A percentile compares a stretch with the other conserved stretches of the same genome.
These are phyloP conservation scores for Corythornis madagascariensis DNA, from an alignment of 2,113 vertebrate genomes.

Conservation along the genomic window DNA sequence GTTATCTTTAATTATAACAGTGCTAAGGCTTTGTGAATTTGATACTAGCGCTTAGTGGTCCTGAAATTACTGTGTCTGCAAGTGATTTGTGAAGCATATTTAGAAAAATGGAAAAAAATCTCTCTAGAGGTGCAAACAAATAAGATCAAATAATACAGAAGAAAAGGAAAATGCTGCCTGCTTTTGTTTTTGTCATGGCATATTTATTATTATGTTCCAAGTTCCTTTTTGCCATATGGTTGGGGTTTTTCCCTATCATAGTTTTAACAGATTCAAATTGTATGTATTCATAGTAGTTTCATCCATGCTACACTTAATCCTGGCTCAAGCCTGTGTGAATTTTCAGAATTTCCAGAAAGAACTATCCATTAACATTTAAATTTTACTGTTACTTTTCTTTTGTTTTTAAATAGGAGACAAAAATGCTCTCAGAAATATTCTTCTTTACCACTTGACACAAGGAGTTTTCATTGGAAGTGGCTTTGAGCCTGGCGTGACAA, in stretches of 20 bases:
- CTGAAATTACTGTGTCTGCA: not conserved
- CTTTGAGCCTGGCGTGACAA: constrained; percentile 92
- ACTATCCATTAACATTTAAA: not conserved
- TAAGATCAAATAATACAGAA: not conserved
- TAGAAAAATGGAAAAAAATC: not conserved
- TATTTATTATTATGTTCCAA: not conserved
- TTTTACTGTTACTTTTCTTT: not conserved
- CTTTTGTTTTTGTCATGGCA: not conserved
- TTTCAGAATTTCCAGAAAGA: not conserved
- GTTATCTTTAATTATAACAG: not conserved
- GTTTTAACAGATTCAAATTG: not conserved
- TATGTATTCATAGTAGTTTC: not conserved
- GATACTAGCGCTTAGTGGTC: not conserved
- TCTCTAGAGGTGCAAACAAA: not conserved
- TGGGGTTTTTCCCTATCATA: not conserved
- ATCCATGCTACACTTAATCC: not conserved
- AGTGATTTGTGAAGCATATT: not conserved
- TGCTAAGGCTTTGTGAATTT: not conserved
- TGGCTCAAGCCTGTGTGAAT: not conserved
- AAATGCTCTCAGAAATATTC: constrained; percentile 89
- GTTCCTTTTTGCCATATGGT: not conserved
- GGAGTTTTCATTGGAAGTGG: constrained; percentile 91
- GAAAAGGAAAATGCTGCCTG: not conserved
- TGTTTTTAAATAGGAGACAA: constrained; percentile 77
- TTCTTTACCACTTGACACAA: constrained; percentile 90